These are phyloP conservation scores for Furnarius figulus DNA, from an alignment of 2,113 vertebrate species.

Conservation along the genomic window DNA sequence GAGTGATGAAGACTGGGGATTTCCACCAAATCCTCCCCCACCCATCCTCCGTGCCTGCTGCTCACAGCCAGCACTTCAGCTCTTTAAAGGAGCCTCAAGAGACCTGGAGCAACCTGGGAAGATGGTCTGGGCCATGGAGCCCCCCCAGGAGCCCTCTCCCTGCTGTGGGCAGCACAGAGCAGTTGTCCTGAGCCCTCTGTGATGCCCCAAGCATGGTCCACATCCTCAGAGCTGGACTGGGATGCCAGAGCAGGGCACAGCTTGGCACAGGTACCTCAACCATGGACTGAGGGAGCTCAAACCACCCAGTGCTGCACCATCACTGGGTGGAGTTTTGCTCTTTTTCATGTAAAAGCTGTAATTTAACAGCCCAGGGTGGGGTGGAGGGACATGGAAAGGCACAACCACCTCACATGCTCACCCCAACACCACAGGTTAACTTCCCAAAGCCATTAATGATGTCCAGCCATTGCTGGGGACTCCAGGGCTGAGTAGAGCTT, in stretches of 20 bases:
- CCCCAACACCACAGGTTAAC: fast-evolving
- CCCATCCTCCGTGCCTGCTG: neutral
- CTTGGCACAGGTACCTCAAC: fast-evolving
- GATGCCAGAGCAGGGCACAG: neutral
- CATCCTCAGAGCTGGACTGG: neutral
- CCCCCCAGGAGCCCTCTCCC: neutral
- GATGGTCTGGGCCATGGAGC: fast-evolving
- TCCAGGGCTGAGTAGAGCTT: fast-evolving
- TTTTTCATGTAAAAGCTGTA: neutral
- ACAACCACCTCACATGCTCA: neutral
- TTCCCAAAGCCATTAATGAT: neutral
- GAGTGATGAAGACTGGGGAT: neutral
- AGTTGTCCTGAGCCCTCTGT: fast-evolving
- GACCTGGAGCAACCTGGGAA: neutral
- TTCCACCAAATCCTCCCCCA: neutral
- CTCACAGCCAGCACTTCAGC: neutral
- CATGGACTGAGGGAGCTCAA: neutral
- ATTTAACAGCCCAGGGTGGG: neutral
- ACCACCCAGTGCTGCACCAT: fast-evolving
- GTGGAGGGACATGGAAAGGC: neutral
- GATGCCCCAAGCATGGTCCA: neutral
- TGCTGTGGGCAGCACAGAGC: fast-evolving
- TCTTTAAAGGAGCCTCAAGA: neutral
- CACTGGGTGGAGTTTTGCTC: neutral
- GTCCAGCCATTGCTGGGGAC: neutral